These are phyloP conservation scores for Xestia xanthographa DNA, from an alignment of 2,888 invertebrate genomes.

Conservation along the genomic window DNA sequence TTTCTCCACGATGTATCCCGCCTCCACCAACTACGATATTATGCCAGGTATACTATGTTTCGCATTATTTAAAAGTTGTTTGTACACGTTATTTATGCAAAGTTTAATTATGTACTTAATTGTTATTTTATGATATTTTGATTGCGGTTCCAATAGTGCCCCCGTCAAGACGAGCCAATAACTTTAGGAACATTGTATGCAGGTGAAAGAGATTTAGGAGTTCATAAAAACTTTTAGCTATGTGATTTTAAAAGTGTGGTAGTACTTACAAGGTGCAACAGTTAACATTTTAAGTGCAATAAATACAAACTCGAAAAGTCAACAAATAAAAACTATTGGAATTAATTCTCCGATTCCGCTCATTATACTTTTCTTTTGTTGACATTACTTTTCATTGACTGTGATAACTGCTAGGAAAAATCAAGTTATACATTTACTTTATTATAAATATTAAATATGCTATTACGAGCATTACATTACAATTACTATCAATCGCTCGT, in stretches of 20 bases:
- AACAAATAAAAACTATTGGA: neutral
- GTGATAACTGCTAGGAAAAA: neutral
- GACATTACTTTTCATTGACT: neutral
- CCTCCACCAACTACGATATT: conserved; percentile 82
- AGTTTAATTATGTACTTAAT: conserved; percentile 10
- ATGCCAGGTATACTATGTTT: conserved; percentile 79
- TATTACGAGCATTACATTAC: neutral
- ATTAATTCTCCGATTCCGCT: neutral
- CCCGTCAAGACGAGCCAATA: neutral
- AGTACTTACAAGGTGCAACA: neutral
- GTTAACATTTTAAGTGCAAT: neutral
- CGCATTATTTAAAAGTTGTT: conserved; percentile 17
- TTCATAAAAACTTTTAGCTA: neutral
- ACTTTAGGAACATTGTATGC: neutral
- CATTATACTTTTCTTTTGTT: neutral
- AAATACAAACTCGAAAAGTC: neutral
- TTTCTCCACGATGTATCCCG: conserved; percentile 84
- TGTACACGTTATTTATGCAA: neutral
- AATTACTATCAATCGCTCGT: neutral
- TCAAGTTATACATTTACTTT: neutral
- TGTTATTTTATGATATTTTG: conserved; percentile 11
- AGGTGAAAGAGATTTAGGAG: neutral
- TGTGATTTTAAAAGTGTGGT: neutral
- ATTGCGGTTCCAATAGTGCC: neutral
- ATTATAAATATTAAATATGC: neutral